Percentiles rank a stretch among this genome's conserved stretches.
Evolutionary conservation across 2,797 vertebrate genomes (phyloP).

Genomic region (Balearica regulorum): DNA sequence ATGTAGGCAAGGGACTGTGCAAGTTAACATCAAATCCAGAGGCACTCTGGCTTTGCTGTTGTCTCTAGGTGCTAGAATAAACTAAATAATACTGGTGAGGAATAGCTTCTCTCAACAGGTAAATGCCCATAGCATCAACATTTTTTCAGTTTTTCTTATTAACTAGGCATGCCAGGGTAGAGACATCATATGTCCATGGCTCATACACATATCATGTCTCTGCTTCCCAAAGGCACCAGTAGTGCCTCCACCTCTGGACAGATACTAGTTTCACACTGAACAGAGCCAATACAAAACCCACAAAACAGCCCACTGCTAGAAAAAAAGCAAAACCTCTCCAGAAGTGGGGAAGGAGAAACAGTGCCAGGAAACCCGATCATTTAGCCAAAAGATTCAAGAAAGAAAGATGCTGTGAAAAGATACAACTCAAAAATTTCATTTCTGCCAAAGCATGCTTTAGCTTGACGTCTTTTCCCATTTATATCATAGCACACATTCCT

Average conservation of each 20-base stretch:
- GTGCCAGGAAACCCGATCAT: not conserved
- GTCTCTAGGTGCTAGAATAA: not conserved
- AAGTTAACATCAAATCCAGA: not conserved
- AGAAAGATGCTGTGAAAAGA: not conserved
- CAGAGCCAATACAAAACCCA: not conserved
- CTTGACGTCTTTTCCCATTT: not conserved
- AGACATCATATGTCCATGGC: fast-evolving
- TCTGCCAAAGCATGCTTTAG: not conserved
- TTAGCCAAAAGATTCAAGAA: not conserved
- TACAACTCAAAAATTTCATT: not conserved
- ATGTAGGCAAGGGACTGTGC: not conserved
- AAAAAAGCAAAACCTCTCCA: not conserved
- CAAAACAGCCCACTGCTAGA: not conserved
- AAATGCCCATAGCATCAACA: no score
- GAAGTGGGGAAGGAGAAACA: not conserved
- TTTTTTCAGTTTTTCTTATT: not conserved
- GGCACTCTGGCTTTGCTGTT: not conserved
- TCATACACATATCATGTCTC: not conserved
- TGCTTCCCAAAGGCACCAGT: not conserved
- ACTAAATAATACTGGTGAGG: not conserved
- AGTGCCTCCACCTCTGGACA: not conserved
- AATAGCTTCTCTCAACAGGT: not conserved
- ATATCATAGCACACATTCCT: not conserved
- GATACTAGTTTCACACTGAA: not conserved
- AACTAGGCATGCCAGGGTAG: not conserved